Base-by-base conservation (phyloP, 2,797 vertebrate genomes). In the Gymnoscopelus microlampas region DNA sequence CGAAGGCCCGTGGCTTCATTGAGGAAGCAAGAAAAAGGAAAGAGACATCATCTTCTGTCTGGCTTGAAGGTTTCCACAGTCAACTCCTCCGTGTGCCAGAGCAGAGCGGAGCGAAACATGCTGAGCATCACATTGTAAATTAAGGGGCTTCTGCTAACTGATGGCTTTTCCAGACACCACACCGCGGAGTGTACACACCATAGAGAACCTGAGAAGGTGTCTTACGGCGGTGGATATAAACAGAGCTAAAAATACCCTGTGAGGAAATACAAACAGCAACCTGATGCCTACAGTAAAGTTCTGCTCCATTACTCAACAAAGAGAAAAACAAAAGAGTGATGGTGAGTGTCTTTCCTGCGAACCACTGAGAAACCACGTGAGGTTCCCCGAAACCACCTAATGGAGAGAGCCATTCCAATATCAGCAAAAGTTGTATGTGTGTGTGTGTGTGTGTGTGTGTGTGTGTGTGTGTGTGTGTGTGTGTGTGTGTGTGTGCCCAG, bases 101-200 rank as follows among this genome's bases (percentile, higher is more conserved):
- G 39, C 71, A 71, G 76, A 84, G 62, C 58, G 61, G 49, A 63
- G 39, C 15, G 48, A 63, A 81, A 78, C 63, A 73, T 55, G 58
- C 35, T 26, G 70, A 68, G 77, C 68, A 68, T 71, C 53, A 54
- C 65, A 55, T 68, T 68, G 69, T 66, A 84, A 82, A 80, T 81
- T 70, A 84, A 68, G 63, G 47, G 66, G 67, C 68, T 53, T 24
- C 54, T n/a, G 67, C 67, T 65, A 66, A 76, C 63, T 74, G 61
- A 82, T 75, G 53, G 57, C 62, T 85, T 89, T 72, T 83, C 75
- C 87, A 90, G 84, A 69, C 69, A 48, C 63, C 53, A 29, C 26
- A 62, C 10, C 29, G 69, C 71, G 73, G 60, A 65, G 49, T 51
- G 57, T 32, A 11, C 9, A 44, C 35, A 55, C 9, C 3, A 4